Evolutionary conservation across 2,888 invertebrate genomes (phyloP).

Genomic region (Rotaria magnacalcarata): DNA sequence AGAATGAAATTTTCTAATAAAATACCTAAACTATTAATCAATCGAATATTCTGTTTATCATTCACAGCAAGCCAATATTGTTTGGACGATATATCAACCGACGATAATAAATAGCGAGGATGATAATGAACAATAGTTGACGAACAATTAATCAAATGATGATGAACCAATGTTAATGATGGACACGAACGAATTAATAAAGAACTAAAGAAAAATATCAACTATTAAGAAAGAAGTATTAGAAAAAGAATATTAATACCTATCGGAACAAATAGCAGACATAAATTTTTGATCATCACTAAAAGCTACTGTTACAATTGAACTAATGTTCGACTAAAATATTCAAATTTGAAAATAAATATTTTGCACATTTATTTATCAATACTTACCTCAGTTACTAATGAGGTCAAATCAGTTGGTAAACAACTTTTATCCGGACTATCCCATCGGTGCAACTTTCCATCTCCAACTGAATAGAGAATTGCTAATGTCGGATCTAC

Average conservation of each 20-base stretch:
- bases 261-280: not conserved
- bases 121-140: not conserved
- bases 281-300: conserved; percentile 16
- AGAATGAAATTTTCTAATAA: not conserved
- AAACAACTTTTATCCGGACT: not conserved
- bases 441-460: conserved; percentile 25
- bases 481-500: not conserved
- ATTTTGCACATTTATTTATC: not conserved
- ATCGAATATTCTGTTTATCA: conserved; percentile 16
- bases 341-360: not conserved
- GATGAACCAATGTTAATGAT: not conserved
- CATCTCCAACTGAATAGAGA: conserved; percentile 30
- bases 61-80: conserved; percentile 22
- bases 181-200: not conserved
- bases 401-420: not conserved
- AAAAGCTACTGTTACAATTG: not conserved
- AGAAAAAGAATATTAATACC: not conserved
- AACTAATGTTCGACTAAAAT: not conserved
- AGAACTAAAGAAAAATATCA: not conserved
- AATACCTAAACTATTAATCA: not conserved
- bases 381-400: not conserved
- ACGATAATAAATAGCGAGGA: conserved; percentile 12
- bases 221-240: not conserved
- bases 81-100: not conserved
- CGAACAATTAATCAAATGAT: not conserved